These are phyloP conservation scores for Allobates femoralis DNA, from an alignment of 2,797 vertebrate species.

Conservation along the genomic window DNA sequence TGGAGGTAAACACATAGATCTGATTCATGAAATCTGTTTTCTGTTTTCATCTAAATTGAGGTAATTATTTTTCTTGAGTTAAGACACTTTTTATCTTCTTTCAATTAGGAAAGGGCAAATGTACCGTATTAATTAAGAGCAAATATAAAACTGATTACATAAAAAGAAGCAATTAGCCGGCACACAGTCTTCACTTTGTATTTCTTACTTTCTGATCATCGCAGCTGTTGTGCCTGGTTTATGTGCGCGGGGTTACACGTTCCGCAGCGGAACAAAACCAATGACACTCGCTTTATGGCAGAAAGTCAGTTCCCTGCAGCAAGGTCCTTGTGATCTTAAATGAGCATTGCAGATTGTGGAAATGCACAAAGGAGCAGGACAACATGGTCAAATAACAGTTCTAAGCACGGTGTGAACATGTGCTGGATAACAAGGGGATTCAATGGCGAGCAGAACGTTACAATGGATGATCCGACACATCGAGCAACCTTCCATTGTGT, in stretches of 20 bases:
- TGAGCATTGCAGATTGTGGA: slow-evolving; percentile 7
- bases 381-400: not conserved
- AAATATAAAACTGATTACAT: slow-evolving; percentile 53
- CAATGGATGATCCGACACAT: not conserved
- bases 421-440: not conserved
- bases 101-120: slow-evolving; percentile 48
- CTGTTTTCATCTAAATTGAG: slow-evolving; percentile 45
- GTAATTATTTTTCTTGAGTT: slow-evolving; percentile 44
- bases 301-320: slow-evolving; percentile 20
- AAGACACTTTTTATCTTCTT: slow-evolving; percentile 48
- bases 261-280: slow-evolving; percentile 1
- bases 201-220: slow-evolving; percentile 11
- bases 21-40: slow-evolving; percentile 40
- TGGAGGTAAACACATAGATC: slow-evolving; percentile 7
- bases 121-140: slow-evolving; percentile 49
- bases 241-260: not conserved
- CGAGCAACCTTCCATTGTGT: not conserved
- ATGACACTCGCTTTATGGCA: slow-evolving; percentile 31
- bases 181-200: slow-evolving; percentile 25
- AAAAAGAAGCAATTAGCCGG: slow-evolving; percentile 52
- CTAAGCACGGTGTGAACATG: not conserved
- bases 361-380: not conserved
- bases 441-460: not conserved
- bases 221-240: not conserved
- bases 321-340: slow-evolving; percentile 34